A percentile compares a stretch with the other conserved stretches of the same genome.
Evolutionary conservation across 1,140 invertebrate genomes (phyloP).

Genomic region (Procambarus virginalis): DNA sequence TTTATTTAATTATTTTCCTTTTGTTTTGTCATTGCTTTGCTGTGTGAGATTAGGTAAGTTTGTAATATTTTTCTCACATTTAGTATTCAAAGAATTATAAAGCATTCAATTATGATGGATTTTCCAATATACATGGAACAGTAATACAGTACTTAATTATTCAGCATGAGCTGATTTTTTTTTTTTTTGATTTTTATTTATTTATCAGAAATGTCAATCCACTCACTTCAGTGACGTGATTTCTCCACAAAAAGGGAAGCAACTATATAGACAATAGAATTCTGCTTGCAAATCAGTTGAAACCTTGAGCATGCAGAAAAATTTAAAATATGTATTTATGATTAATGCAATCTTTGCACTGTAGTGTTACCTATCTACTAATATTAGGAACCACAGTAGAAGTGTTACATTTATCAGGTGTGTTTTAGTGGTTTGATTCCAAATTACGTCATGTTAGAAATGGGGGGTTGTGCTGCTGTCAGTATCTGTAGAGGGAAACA

Average conservation of each 20-base stretch:
- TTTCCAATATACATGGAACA: not conserved
- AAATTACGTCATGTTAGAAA: not conserved
- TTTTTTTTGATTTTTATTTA: not conserved
- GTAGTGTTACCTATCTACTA: not conserved
- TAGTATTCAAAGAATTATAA: not conserved
- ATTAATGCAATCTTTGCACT: not conserved
- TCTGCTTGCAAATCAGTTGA: not conserved
- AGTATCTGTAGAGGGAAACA: too few species aligned
- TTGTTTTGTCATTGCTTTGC: slow-evolving; percentile 11
- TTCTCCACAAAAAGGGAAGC: not conserved
- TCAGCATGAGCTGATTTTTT: too few species aligned
- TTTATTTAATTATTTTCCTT: not conserved
- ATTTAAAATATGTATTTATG: not conserved
- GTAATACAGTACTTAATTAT: not conserved
- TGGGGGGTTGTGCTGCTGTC: not conserved
- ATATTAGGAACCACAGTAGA: not conserved
- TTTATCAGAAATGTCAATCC: not conserved
- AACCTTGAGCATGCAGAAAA: not conserved
- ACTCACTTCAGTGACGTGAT: not conserved
- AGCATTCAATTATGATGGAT: not conserved
- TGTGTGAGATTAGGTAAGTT: not conserved
- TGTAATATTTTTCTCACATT: not conserved
- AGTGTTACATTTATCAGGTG: not conserved
- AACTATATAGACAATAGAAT: not conserved
- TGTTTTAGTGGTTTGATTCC: not conserved